These are phyloP conservation scores for Ryuthela nishihirai DNA, from an alignment of 2,888 invertebrate genomes.

Conservation along the genomic window DNA sequence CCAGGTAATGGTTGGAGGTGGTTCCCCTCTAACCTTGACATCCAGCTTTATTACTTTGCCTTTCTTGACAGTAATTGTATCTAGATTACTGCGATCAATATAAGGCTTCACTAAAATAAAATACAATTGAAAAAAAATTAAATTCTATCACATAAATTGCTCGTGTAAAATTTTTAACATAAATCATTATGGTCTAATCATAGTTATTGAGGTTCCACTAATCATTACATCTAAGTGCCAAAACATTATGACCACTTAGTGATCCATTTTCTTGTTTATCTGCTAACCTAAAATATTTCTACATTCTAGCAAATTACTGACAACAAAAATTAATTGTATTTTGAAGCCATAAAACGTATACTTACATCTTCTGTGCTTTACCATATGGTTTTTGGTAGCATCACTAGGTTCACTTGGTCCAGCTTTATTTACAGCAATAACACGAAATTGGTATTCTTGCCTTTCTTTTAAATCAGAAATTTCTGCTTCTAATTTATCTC, in stretches of 20 bases:
- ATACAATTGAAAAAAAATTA: too few relatives aligned
- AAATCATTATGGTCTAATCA: too few relatives aligned
- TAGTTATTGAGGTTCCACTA: too few relatives aligned
- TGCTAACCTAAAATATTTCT: not conserved
- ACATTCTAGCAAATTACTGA: too few relatives aligned
- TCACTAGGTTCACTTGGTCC: constrained; percentile 90
- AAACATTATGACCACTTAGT: too few relatives aligned
- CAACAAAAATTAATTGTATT: too few relatives aligned
- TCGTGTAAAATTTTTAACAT: too few relatives aligned
- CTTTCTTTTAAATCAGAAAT: constrained; percentile 83
- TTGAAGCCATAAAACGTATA: not conserved
- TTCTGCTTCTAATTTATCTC: constrained; percentile 52
- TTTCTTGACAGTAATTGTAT: constrained; percentile 83
- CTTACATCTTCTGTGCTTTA: constrained; percentile 69
- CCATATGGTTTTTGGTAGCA: constrained; percentile 84
- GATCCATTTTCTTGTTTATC: not conserved
- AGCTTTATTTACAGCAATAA: constrained; percentile 84
- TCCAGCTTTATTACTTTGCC: constrained; percentile 91
- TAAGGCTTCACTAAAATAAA: constrained; percentile 70
- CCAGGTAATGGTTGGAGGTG: constrained; percentile 91
- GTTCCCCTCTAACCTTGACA: constrained; percentile 92
- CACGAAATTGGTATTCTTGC: constrained; percentile 89
- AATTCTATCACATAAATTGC: too few relatives aligned
- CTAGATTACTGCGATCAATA: constrained; percentile 91
- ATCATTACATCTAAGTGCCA: too few relatives aligned